Evolutionary conservation across 2,113 vertebrate species (phyloP), one percentile per base, ranked within the genome.

Genomic region (Aspiorhynchus laticeps): DNA sequence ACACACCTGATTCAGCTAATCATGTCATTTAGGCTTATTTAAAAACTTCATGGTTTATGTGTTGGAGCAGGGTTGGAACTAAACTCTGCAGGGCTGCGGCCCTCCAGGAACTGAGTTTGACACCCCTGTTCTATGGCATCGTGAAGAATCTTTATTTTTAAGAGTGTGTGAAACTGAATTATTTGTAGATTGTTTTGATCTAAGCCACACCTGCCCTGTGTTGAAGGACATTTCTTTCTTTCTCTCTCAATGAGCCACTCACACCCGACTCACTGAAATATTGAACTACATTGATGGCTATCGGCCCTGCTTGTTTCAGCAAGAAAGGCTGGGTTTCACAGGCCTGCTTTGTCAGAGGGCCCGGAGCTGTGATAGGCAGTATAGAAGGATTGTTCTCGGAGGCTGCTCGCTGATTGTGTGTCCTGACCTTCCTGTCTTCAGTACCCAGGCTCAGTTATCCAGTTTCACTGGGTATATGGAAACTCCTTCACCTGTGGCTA

Each of bases 251-350:
- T 51, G 17, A 83, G 24, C 56, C 28, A 41, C 65, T 33, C 36
- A 43, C 61, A 65, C 71, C 61, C 73, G 56, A 36, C 8, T 79
- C 73, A 79, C 88, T 88, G 84, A 89, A 87, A 88, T 88, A 88
- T 86, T 89, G 80, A 87, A 80, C 74, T 86, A 75, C 89, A 78
- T 74, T 65, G 84, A 86, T 87, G 65, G 61, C 56, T 86, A 90
- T 91, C 87, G 36, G 59, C 80, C 51, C 38, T 78, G 71, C 56
- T 5, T 74, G 51, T 65, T 77, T 87, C 85, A 84, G 51, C 61
- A 65, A 67, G 56, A 61, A 77, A 59, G 79, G 56, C 61, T 38
- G 74, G 43, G 71, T 88, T 80, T 56, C 53, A 88, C 83, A 84
- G 84, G 53, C 67, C 12, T 33, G 81, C 90, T 85, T 88, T 85